Evolutionary conservation across 1,140 invertebrate species (phyloP), one percentile per base, ranked within the genome.

Genomic region (Panagrolaimus sp.): DNA sequence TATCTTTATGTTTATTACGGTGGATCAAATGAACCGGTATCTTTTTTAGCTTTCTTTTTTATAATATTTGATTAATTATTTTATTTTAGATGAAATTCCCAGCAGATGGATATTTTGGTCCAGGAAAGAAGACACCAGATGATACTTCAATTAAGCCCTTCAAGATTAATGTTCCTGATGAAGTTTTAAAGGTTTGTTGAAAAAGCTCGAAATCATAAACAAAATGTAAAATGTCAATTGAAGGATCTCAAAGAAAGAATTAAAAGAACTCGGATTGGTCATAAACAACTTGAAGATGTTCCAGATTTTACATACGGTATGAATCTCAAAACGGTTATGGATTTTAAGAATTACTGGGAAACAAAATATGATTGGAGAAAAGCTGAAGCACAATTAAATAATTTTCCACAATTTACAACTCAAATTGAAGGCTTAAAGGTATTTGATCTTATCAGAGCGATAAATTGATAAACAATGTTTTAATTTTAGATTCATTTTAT

Each of bases 271-370:
- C 67, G 78, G 3, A 80, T 86, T 10, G 80, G 84, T 24, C 85
- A 89, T 10, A 84, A 85, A 12, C 88, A 90, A 1, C 76, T 92
- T 63, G 88, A 90, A 81, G 88, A 87, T 21, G 84, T 87, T 4
- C 21, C 68, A n/a, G 87, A 87, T 48, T 92, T 91, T 73, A 83
- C 88, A 67, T 92, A 91, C 82, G 91, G 91, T 9, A 89, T 92
- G 71, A 90, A 91, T 82, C 84, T 88, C 0, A 84, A 88, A 28
- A 88, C 89, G 78, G 82, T 92, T 38, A 84, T 88, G 76, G 88
- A 89, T 0, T 87, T 89, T 47, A 86, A 91, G 87, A 84, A 89
- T 86, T 89, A 91, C 83, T 90, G 90, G 91, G 79, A 83, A 5
- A 76, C 87, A n/a, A 85, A 88, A 21, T 93, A 91, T 81, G 84